Evolutionary conservation across 2,888 invertebrate species (phyloP).

Genomic region (Copidosoma aretas): DNA sequence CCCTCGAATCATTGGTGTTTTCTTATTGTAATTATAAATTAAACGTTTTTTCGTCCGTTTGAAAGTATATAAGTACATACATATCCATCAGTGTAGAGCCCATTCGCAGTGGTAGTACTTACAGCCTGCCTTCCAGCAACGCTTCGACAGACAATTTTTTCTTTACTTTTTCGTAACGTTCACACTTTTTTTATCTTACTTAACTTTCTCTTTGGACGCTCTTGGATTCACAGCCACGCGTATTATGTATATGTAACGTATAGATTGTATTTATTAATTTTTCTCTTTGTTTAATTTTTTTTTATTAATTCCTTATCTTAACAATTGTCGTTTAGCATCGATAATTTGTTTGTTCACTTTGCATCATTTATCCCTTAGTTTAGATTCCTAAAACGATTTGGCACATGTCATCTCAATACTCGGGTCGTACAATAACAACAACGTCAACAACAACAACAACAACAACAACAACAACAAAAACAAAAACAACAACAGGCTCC

Average conservation of each 20-base stretch:
- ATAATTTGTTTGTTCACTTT: constrained; percentile 1
- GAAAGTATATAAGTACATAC: too few relatives aligned
- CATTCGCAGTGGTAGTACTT: too few relatives aligned
- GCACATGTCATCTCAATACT: constrained; percentile 25
- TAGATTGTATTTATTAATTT: constrained; percentile 26
- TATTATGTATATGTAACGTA: constrained; percentile 32
- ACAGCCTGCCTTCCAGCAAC: too few relatives aligned
- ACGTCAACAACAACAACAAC: too few relatives aligned
- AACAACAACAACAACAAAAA: too few relatives aligned
- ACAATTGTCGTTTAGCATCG: constrained; percentile 8
- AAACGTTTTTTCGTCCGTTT: too few relatives aligned
- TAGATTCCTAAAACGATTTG: constrained; percentile 32
- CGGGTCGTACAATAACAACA: not conserved
- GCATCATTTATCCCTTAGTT: constrained; percentile 22
- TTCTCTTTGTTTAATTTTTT: constrained; percentile 10
- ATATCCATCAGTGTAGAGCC: too few relatives aligned
- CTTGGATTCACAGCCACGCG: constrained; percentile 43
- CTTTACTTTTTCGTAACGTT: constrained; percentile 5
- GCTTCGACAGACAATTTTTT: constrained; percentile 11
- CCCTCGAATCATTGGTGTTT: not conserved
- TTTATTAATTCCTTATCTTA: not conserved
- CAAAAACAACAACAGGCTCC: too few relatives aligned
- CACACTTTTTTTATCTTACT: not conserved
- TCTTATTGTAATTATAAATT: too few relatives aligned
- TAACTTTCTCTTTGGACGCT: constrained; percentile 33